Evolutionary conservation across 2,888 invertebrate species (phyloP), one percentile per base, ranked within the genome.

Genomic region (Branchellion lobata): DNA sequence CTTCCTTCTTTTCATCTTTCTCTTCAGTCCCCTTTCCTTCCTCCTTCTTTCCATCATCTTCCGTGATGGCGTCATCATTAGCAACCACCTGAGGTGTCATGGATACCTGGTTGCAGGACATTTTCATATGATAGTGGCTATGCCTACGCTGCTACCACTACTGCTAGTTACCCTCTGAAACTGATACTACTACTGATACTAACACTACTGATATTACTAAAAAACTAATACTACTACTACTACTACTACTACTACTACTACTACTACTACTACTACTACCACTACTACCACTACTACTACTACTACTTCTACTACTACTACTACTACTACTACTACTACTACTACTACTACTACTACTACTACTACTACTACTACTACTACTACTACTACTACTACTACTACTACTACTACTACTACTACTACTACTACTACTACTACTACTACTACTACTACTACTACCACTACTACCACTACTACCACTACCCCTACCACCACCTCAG

Each of bases 291-390:
- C 78, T 33, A 47, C 78, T 36, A 65, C 36, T 1, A 34, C 65
- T n/a, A 29, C 65, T 33, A n/a, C 69, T 34, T 31, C 74, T 24
- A 51, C 74, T 24, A 80, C 69, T 11, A 73, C 24, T 24, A 72
- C 72, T 18, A 61, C 72, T 11, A 33, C 27, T 21, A 71, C 78
- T 24, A 73, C 68, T n/a, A 40, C 82, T 72, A 82, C 82, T 31
- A 57, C 79, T 78, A 40, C 65, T 29, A 27, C 27, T 65, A 69
- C 53, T 53, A n/a, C 69, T 11, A 29, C 31, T 29, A 53, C 40
- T 36, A 73, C 31, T 29, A 79, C 29, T 21, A 34, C 78, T 40
- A 77, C 68, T 18, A 31, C 29, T 72, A n/a, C 31, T n/a, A 34
- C 72, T 31, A 31, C 72, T 31, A n/a, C 74, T 61, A n/a, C 76